A percentile compares a stretch with the other conserved stretches of the same genome.
phyloP scores from a whole-genome alignment of 1,140 invertebrate genomes.

The Ceratina australensis region DNA sequence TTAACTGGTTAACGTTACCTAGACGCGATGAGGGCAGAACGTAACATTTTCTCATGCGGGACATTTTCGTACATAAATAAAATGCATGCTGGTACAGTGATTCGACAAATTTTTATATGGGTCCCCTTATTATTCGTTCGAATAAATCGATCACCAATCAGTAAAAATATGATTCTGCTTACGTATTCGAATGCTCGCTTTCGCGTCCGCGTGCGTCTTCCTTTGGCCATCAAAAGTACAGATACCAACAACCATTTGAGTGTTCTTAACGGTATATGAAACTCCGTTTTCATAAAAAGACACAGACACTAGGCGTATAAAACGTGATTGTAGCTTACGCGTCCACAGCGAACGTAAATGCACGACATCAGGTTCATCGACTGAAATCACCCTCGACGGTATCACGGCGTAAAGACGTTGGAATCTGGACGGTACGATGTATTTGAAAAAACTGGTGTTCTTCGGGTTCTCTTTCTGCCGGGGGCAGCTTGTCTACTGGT shows the following conservation, averaged over 20 bases:
- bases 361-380: not conserved
- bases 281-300: not conserved
- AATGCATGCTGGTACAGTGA: constrained; percentile 56
- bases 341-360: not conserved
- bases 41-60: constrained; percentile 52
- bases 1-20: not conserved
- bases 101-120: not conserved
- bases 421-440: not conserved
- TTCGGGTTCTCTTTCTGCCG: constrained; percentile 68
- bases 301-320: not conserved
- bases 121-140: not conserved
- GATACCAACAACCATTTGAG: constrained; percentile 69
- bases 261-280: not conserved
- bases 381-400: too few relatives aligned
- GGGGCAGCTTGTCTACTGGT: constrained; percentile 75
- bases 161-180: constrained; percentile 49
- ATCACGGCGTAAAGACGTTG: not conserved
- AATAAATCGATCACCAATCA: too few relatives aligned
- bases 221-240: constrained; percentile 66
- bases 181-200: constrained; percentile 67
- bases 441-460: constrained; percentile 1
- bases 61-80: constrained; percentile 28
- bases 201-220: constrained; percentile 69
- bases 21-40: not conserved
- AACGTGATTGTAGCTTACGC: not conserved